Conservation (phyloP, 64 coral and sea anemone species). For the Montipora foliosa region DNA sequence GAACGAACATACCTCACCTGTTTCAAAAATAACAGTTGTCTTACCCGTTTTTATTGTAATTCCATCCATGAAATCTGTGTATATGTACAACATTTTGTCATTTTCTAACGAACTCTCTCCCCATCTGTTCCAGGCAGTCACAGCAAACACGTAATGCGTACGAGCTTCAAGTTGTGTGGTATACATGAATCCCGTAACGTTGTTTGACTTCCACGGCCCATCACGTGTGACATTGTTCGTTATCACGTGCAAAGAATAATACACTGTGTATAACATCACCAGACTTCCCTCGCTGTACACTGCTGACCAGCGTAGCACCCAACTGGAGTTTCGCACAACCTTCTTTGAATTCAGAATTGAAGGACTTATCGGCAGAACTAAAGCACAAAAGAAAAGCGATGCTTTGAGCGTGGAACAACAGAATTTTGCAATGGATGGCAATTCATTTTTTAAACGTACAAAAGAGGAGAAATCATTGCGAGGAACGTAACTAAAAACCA, state of each 20-base stretch:
- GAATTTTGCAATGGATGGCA: too few relatives aligned
- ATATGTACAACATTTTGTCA: not conserved
- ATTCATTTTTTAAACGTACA: too few relatives aligned
- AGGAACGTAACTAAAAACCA: too few relatives aligned
- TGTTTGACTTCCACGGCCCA: not conserved
- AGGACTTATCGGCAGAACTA: constrained; percentile 21
- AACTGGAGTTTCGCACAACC: not conserved
- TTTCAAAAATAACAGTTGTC: not conserved
- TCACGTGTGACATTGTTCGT: not conserved
- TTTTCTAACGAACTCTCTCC: not conserved
- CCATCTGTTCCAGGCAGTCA: constrained; percentile 29
- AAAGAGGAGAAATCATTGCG: too few relatives aligned
- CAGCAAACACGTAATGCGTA: constrained; percentile 5
- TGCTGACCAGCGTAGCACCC: constrained; percentile 1
- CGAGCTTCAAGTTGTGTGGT: not conserved
- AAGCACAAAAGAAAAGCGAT: not conserved
- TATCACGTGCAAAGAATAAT: not conserved
- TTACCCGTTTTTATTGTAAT: not conserved
- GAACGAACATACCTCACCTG: not conserved
- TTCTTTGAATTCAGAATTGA: constrained; percentile 2
- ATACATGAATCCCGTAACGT: constrained; percentile 1
- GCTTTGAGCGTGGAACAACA: too few relatives aligned
- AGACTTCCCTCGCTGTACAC: constrained; percentile 1
- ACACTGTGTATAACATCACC: constrained; percentile 14
- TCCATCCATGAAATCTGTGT: not conserved